phyloP scores from a whole-genome alignment of 2,888 invertebrate species.

The Pachycephus smyrnensis region DNA sequence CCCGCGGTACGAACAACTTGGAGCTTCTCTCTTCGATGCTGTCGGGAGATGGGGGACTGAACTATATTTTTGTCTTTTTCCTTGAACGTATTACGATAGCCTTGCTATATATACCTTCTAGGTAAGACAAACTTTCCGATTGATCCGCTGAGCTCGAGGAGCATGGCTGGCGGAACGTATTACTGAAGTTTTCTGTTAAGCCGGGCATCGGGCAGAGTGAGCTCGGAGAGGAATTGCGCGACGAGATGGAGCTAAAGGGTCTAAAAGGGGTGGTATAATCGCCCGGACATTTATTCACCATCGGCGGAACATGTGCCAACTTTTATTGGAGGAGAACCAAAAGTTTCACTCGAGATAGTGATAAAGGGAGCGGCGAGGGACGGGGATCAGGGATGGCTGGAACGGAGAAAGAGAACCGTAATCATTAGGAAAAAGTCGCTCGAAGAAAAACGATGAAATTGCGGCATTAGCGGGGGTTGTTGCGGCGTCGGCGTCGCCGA shows the following conservation, averaged over 20 bases:
- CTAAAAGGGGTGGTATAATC: constrained; percentile 47
- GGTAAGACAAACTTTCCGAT: constrained; percentile 36
- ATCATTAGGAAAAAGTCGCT: constrained; percentile 54
- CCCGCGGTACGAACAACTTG: no score
- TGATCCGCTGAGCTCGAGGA: constrained; percentile 25
- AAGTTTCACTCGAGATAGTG: constrained; percentile 45
- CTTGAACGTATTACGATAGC: not conserved
- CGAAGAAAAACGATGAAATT: constrained; percentile 54
- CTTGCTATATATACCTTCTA: not conserved
- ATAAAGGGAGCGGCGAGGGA: constrained; percentile 11
- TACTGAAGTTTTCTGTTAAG: constrained; percentile 51
- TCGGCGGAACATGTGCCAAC: constrained; percentile 55
- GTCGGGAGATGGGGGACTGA: no score
- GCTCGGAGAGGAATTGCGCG: constrained; percentile 10
- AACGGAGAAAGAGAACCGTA: constrained; percentile 31
- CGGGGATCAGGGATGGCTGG: constrained; percentile 2
- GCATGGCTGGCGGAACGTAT: constrained; percentile 39
- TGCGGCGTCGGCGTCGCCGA: constrained; percentile 29
- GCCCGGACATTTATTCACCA: constrained; percentile 58
- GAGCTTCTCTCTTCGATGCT: no score
- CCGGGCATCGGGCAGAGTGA: constrained; percentile 17
- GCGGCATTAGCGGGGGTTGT: constrained; percentile 54
- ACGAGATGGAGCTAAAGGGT: constrained; percentile 14
- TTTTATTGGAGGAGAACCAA: constrained; percentile 60
- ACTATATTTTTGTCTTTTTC: not conserved